Conservation (phyloP, 2,797 vertebrate genomes). For the Argya squamiceps region DNA sequence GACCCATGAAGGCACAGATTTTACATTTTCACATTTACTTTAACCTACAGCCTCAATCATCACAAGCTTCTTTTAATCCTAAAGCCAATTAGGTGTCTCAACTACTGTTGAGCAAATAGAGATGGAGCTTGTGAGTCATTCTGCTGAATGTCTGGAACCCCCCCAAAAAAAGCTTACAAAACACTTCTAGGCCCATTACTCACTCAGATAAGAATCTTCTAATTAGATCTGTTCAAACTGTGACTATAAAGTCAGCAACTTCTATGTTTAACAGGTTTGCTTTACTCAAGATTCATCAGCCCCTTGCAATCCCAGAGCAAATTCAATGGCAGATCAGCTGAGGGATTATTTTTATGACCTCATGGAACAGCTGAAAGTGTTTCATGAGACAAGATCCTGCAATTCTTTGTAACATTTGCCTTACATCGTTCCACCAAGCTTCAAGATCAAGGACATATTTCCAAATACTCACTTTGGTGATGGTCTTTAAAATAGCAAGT, state of each 20-base stretch:
- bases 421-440: not conserved
- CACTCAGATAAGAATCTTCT: slow-evolving; percentile 1
- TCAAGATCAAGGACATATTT: not conserved
- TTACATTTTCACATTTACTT: not conserved
- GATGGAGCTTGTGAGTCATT: not conserved
- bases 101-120: not conserved
- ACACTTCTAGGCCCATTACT: not conserved
- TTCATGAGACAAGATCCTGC: not conserved
- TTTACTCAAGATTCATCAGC: not conserved
- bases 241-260: not conserved
- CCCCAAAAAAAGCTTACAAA: not conserved
- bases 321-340: not conserved
- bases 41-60: not conserved
- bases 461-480: slow-evolving; percentile 87
- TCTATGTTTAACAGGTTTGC: not conserved
- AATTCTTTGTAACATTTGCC: not conserved
- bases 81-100: not conserved
- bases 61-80: not conserved
- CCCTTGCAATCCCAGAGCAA: not conserved
- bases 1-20: not conserved
- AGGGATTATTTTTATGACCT: not conserved
- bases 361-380: not conserved
- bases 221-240: slow-evolving; percentile 11
- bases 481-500: slow-evolving; percentile 89
- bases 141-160: not conserved